Evolutionary conservation across 2,113 vertebrate genomes (phyloP).

Genomic region (Pantherophis guttatus): DNA sequence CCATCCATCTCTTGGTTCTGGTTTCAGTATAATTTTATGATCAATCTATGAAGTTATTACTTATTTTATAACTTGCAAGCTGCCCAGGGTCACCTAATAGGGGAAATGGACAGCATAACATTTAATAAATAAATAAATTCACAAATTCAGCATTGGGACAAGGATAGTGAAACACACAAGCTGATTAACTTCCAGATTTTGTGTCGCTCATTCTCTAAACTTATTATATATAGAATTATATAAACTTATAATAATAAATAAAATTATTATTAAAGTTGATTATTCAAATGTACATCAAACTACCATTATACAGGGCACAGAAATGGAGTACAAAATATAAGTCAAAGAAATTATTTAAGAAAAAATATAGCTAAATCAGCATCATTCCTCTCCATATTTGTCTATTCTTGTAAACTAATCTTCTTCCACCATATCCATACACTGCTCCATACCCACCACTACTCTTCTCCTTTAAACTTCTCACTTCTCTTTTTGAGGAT

Average conservation of each 20-base stretch:
- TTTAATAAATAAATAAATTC: neutral
- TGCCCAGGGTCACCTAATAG: neutral
- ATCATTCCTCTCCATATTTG: neutral
- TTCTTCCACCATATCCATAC: neutral
- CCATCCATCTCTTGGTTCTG: too few species aligned
- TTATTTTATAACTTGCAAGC: too few species aligned
- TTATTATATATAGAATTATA: neutral
- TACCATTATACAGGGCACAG: neutral
- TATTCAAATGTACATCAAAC: neutral
- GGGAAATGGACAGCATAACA: neutral
- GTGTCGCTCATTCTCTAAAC: neutral
- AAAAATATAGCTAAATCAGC: neutral
- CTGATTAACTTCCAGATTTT: neutral
- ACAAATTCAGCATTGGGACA: neutral
- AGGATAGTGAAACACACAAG: neutral
- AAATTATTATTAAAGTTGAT: neutral
- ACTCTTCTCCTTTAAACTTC: neutral
- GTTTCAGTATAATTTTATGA: too few species aligned
- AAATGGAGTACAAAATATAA: neutral
- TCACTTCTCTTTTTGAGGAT: neutral
- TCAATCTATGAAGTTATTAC: too few species aligned
- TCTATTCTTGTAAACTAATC: neutral
- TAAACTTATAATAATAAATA: neutral
- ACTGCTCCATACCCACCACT: neutral
- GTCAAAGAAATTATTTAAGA: neutral